Percentiles rank a stretch among this genome's conserved stretches.
These are phyloP conservation scores for Lutraria lutraria DNA, from an alignment of 2,888 invertebrate genomes.

Conservation along the genomic window DNA sequence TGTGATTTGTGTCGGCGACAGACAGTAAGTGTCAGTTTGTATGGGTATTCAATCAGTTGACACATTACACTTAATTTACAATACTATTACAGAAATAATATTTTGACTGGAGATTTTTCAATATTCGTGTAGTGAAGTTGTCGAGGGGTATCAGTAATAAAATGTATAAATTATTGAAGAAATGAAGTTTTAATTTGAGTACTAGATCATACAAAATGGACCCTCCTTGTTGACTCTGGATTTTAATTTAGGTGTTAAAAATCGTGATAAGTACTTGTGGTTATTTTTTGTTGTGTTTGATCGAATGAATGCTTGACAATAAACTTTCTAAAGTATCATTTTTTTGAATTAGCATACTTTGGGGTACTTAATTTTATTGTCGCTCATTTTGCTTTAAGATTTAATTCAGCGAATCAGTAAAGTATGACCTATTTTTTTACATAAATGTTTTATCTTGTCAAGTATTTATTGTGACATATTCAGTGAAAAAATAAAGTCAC, in stretches of 20 bases:
- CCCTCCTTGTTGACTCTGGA: not conserved
- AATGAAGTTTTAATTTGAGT: not conserved
- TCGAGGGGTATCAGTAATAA: not conserved
- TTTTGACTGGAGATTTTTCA: slow-evolving; percentile 1
- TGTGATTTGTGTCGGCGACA: not conserved
- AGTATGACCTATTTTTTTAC: not conserved
- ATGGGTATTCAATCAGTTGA: not conserved
- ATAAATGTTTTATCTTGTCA: not conserved
- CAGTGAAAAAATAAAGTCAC: not conserved
- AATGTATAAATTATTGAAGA: not conserved
- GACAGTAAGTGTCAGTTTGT: not conserved
- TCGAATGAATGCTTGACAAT: not conserved
- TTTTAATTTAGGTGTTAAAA: not conserved
- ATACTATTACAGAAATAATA: not conserved
- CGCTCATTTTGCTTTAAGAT: not conserved
- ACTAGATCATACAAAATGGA: not conserved
- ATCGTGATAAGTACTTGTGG: not conserved
- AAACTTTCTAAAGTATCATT: slow-evolving; percentile 1
- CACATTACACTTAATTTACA: not conserved
- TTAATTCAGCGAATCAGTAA: not conserved
- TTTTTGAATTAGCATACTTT: not conserved
- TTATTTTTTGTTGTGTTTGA: not conserved
- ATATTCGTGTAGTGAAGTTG: not conserved
- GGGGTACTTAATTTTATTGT: not conserved
- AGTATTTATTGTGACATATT: slow-evolving; percentile 20